Percentiles rank a stretch among this genome's conserved stretches.
Conservation (phyloP, 2,888 invertebrate species). For the Beris chalybata region DNA sequence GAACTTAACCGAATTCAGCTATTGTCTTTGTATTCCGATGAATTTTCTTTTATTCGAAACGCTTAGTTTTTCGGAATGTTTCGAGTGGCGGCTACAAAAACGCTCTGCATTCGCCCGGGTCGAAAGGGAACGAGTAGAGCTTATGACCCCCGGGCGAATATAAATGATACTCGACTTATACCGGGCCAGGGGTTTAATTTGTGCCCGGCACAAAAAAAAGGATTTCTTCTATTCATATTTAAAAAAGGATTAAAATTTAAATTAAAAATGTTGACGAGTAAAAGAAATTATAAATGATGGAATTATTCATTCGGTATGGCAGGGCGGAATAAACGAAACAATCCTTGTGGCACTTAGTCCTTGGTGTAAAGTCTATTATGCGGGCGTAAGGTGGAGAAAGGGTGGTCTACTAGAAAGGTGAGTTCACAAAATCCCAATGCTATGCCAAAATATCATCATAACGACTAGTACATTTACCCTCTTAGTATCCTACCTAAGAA, state of each 20-base stretch:
- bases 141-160: conserved; percentile 23
- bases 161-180: conserved; percentile 32
- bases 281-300: conserved; percentile 34
- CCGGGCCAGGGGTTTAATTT: conserved; percentile 13
- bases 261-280: conserved; percentile 32
- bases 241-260: conserved; percentile 35
- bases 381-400: not conserved
- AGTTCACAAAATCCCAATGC: conserved; percentile 22
- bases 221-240: conserved; percentile 36
- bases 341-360: conserved; percentile 32
- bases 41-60: conserved; percentile 17
- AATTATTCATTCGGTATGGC: conserved; percentile 29
- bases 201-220: conserved; percentile 16
- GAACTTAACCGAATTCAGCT: conserved; percentile 13
- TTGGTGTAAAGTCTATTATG: conserved; percentile 6
- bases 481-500: conserved; percentile 23
- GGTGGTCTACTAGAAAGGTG: conserved; percentile 6
- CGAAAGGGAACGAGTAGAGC: not conserved
- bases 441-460: conserved; percentile 28
- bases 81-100: too few relatives aligned
- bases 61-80: too few relatives aligned
- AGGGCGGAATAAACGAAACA: conserved; percentile 23
- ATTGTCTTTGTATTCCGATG: conserved; percentile 14
- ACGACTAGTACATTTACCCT: conserved; percentile 25
- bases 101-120: too few relatives aligned